Conservation (phyloP, 1,140 invertebrate species). For the Lucilia sericata region DNA sequence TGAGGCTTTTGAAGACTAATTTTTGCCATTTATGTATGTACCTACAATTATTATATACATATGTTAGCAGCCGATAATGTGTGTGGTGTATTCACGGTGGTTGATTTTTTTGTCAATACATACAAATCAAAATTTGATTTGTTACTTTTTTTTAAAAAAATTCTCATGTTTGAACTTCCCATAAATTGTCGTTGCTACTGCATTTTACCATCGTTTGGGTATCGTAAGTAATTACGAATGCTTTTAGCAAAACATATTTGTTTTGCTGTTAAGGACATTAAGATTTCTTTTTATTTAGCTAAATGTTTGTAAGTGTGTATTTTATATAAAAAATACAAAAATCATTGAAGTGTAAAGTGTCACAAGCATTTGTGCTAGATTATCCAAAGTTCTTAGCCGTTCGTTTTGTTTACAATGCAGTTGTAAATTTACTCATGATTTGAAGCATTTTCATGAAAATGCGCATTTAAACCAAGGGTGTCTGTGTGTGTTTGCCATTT, state of each 20-base stretch:
- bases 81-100: neutral
- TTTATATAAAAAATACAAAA: constrained; percentile 4
- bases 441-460: neutral
- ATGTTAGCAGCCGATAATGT: neutral
- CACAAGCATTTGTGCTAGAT: neutral
- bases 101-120: neutral
- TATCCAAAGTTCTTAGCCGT: neutral
- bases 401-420: neutral
- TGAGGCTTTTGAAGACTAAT: too few relatives aligned
- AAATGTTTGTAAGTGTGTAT: neutral
- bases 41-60: neutral
- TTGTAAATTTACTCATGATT: neutral
- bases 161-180: neutral
- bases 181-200: too few relatives aligned
- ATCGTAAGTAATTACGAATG: constrained; percentile 11
- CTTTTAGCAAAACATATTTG: constrained; percentile 43
- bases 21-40: neutral
- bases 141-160: constrained; percentile 23
- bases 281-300: neutral
- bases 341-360: constrained; percentile 2
- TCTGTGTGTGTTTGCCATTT: neutral
- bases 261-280: constrained; percentile 23
- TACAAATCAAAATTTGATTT: constrained; percentile 25
- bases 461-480: neutral
- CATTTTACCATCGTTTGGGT: too few relatives aligned